A percentile compares a stretch with the other conserved stretches of the same genome.
phyloP scores from a whole-genome alignment of 1,140 invertebrate species.

The Calycopis cecrops region DNA sequence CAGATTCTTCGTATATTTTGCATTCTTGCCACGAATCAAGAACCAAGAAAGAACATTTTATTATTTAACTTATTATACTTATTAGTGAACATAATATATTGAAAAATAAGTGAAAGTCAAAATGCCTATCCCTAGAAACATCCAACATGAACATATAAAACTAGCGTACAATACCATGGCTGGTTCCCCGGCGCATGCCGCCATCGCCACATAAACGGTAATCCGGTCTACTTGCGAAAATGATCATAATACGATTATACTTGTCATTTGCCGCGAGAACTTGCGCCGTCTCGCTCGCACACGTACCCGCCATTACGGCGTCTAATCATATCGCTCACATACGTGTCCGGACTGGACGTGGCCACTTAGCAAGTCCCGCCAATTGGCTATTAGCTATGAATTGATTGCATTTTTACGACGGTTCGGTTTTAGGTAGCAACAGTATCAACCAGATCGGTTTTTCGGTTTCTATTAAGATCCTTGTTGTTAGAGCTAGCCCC shows the following conservation, averaged over 20 bases:
- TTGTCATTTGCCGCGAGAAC: conserved; percentile 30
- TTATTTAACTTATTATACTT: too few relatives aligned
- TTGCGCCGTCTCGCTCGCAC: conserved; percentile 26
- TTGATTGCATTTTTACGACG: not conserved
- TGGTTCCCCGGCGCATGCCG: conserved; percentile 24
- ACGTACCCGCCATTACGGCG: conserved; percentile 9
- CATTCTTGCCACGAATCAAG: too few relatives aligned
- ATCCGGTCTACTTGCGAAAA: conserved; percentile 50
- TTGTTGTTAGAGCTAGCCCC: too few relatives aligned
- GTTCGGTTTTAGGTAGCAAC: too few relatives aligned
- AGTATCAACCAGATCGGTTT: too few relatives aligned
- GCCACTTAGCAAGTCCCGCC: conserved; percentile 15
- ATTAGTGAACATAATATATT: too few relatives aligned
- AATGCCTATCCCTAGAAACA: too few relatives aligned
- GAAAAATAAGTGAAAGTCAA: too few relatives aligned
- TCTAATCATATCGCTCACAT: conserved; percentile 29
- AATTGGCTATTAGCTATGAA: conserved; percentile 12
- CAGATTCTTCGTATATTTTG: too few relatives aligned
- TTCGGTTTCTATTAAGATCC: too few relatives aligned
- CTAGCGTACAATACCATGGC: not conserved
- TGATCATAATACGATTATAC: conserved; percentile 36
- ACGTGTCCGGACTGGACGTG: conserved; percentile 25
- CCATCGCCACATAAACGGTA: conserved; percentile 28
- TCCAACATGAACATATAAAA: too few relatives aligned
- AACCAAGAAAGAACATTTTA: too few relatives aligned